Evolutionary conservation across 1,140 invertebrate species (phyloP), one percentile per base, ranked within the genome.

Genomic region (Neoseiulus cucumeris): DNA sequence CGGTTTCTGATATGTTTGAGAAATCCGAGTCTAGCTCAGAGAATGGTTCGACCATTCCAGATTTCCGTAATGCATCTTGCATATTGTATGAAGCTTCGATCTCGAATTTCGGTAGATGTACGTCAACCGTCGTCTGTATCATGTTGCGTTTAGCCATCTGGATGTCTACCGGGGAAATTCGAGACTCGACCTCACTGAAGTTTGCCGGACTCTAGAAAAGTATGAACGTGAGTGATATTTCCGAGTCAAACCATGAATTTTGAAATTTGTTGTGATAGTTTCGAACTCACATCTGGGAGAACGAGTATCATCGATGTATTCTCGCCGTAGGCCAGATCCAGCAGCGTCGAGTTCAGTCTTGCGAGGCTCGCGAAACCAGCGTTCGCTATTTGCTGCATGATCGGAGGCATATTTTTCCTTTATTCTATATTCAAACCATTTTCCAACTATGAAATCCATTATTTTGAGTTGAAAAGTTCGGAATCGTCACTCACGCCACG

Each of bases 91-190:
- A 59, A 4, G 51, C 51, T 9, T 59, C 51, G 25, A 59, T 59
- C 22, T 59, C 51, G 51, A 59, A 59, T 25, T 59, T 59, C 14
- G 51, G 51, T 29, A 59, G 51, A 59, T 59, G 51, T 14, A 59
- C 33, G 1, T 59, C 51, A 12, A 59, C 51, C 4, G n/a, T 59
- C 14, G 51, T 14, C 14, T 2, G 12, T 59, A 20, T 25, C 33
- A 33, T 12, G 4, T 25, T 25, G 2, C 33, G 25, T 17, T 29
- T 29, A 12, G 25, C 51, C 25, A 29, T 59, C 25, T 17, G 33
- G 2, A 59, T 25, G 22, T 59, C 51, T 20, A 25, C 33, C 4
- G 51, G 51, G 25, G 51, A 59, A 25, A 59, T 59, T 9, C 22
- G 51, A 2, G 51, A 59, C 22, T 59, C 51, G 17, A 59, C 14